Evolutionary conservation across 23 tunicate species (phyloP).

Genomic region (Aplidium turbinatum): DNA sequence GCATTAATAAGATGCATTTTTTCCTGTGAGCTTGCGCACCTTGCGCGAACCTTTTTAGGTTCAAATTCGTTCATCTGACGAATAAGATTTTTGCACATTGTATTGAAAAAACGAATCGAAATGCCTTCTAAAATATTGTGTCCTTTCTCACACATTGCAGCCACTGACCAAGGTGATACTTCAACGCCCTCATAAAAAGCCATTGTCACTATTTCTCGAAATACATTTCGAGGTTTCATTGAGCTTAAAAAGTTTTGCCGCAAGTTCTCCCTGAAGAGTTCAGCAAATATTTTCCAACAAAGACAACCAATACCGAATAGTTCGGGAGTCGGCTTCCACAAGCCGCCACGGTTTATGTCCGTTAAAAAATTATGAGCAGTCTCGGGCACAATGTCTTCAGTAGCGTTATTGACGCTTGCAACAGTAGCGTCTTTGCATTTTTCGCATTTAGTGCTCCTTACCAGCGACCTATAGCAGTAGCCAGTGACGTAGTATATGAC

Average conservation of each 20-base stretch:
- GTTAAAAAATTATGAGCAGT: background rate
- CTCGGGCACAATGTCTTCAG: background rate
- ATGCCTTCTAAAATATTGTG: conserved; percentile 22
- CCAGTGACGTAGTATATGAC: conserved; percentile 21
- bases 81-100: conserved; percentile 14
- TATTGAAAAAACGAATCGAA: conserved; percentile 15
- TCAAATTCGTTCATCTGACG: background rate
- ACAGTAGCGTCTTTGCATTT: conserved; percentile 12
- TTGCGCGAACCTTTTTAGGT: background rate
- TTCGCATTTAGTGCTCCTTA: conserved; percentile 4
- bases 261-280: background rate
- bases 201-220: background rate
- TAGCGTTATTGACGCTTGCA: background rate
- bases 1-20: conserved; percentile 16
- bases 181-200: conserved; percentile 11
- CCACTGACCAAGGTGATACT: conserved; percentile 21
- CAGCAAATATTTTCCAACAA: conserved; percentile 15
- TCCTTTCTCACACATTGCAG: conserved; percentile 15
- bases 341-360: conserved; percentile 22
- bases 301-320: conserved; percentile 14
- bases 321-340: conserved; percentile 20
- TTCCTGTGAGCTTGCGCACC: conserved; percentile 12
- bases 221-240: background rate
- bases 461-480: conserved; percentile 25
- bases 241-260: conserved; percentile 10